These are phyloP conservation scores for Lamellibrachia columna DNA, from an alignment of 2,888 invertebrate genomes.

Conservation along the genomic window DNA sequence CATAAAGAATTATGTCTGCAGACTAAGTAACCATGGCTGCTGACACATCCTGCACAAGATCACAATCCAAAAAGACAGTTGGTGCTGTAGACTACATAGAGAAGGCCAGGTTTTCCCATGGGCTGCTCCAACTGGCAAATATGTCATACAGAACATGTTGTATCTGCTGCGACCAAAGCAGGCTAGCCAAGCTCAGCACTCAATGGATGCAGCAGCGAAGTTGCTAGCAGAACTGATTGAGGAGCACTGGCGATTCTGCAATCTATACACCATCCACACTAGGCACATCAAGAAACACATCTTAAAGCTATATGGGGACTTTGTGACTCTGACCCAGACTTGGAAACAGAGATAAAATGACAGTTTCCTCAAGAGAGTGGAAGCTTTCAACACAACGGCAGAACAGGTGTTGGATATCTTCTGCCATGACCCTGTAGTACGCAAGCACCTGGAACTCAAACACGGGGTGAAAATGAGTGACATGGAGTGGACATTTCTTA, in stretches of 20 bases:
- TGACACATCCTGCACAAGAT: neutral
- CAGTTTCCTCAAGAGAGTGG: neutral
- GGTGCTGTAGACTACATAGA: neutral
- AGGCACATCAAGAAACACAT: neutral
- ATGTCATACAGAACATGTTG: neutral
- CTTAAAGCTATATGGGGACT: neutral
- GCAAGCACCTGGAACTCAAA: neutral
- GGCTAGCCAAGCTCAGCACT: neutral
- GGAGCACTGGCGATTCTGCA: neutral
- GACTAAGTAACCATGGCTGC: neutral
- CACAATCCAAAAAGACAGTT: neutral
- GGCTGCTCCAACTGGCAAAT: neutral
- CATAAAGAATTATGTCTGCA: neutral
- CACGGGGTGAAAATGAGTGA: neutral
- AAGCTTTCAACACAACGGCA: neutral
- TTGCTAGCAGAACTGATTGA: neutral
- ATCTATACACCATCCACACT: neutral
- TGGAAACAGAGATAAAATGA: constrained; percentile 13
- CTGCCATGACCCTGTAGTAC: neutral
- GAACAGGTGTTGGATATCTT: constrained; percentile 3
- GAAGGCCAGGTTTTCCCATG: neutral
- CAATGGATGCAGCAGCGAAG: neutral
- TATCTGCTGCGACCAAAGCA: neutral
- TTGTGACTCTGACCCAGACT: neutral
- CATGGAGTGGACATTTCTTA: neutral